phyloP scores from a whole-genome alignment of 2,797 vertebrate species.

The Tolypeutes matacus region DNA sequence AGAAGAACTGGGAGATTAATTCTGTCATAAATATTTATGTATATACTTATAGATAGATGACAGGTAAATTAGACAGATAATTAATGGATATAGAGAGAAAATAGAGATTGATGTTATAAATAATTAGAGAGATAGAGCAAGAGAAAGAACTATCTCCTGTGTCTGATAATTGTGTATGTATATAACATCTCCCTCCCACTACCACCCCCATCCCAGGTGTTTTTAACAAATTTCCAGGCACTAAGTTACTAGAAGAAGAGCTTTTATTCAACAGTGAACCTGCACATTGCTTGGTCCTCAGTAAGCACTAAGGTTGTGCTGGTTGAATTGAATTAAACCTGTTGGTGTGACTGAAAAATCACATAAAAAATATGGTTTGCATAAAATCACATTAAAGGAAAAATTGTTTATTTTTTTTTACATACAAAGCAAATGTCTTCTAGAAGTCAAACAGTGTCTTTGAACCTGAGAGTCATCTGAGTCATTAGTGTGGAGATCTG shows the following conservation, averaged over 20 bases:
- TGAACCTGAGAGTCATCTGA: neutral
- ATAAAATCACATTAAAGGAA: neutral
- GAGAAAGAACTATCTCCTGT: neutral
- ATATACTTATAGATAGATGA: neutral
- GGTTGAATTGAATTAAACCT: slow-evolving; percentile 9
- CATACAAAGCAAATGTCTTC: slow-evolving; percentile 27
- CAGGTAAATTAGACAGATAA: too few relatives aligned
- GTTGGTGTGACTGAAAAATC: slow-evolving; percentile 35
- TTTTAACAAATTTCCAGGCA: neutral
- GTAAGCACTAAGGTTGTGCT: neutral
- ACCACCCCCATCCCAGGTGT: too few relatives aligned
- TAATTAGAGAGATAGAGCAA: neutral
- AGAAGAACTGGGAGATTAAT: neutral
- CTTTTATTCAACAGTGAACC: neutral
- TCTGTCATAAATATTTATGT: neutral
- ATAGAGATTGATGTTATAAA: neutral
- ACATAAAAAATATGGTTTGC: slow-evolving; percentile 15
- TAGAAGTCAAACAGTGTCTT: neutral
- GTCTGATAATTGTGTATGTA: neutral
- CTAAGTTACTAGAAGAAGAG: neutral
- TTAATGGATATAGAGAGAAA: neutral
- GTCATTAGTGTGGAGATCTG: neutral
- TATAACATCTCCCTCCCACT: fast-evolving
- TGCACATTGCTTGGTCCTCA: neutral
- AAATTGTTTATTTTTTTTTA: slow-evolving; percentile 45